Percentiles rank a stretch among this genome's conserved stretches.
Conservation (phyloP, 2,888 invertebrate species). For the Melieria crassipennis region DNA sequence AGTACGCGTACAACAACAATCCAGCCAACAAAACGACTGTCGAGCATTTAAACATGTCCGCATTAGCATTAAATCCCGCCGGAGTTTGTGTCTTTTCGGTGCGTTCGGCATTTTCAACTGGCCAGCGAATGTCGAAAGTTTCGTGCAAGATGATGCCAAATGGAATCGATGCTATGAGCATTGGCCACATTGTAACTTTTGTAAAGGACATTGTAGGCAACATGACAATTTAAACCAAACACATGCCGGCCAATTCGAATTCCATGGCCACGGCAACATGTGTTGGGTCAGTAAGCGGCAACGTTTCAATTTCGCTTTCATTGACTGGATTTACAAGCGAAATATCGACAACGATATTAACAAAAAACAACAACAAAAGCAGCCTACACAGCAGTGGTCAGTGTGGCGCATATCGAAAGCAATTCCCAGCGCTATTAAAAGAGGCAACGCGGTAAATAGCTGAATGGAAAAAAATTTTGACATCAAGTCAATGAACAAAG, state of each 20-base stretch:
- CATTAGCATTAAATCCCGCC: conserved; percentile 23
- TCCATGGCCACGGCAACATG: not conserved
- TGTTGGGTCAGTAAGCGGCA: not conserved
- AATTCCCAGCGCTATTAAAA: conserved; percentile 21
- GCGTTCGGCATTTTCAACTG: conserved; percentile 1
- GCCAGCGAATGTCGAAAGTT: conserved; percentile 1
- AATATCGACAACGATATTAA: conserved; percentile 5
- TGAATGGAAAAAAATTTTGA: not conserved
- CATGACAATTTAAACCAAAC: not conserved
- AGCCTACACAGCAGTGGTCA: too few species aligned
- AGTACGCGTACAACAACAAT: too few species aligned
- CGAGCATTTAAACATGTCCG: not conserved
- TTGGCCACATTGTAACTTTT: not conserved
- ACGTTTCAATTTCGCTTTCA: conserved; percentile 31
- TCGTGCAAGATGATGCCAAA: not conserved
- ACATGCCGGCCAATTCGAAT: not conserved
- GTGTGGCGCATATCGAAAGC: conserved; percentile 1
- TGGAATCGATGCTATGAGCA: not conserved
- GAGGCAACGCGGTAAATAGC: conserved; percentile 12
- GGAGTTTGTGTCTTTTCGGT: not conserved
- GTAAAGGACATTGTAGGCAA: not conserved
- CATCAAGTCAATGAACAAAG: not conserved
- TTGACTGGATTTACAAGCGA: conserved; percentile 32
- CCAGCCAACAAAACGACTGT: too few species aligned
- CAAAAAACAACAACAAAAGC: too few species aligned